Percentiles rank a stretch among this genome's conserved stretches.
phyloP scores from a whole-genome alignment of 2,113 vertebrate genomes.

The Globicephala melas region DNA sequence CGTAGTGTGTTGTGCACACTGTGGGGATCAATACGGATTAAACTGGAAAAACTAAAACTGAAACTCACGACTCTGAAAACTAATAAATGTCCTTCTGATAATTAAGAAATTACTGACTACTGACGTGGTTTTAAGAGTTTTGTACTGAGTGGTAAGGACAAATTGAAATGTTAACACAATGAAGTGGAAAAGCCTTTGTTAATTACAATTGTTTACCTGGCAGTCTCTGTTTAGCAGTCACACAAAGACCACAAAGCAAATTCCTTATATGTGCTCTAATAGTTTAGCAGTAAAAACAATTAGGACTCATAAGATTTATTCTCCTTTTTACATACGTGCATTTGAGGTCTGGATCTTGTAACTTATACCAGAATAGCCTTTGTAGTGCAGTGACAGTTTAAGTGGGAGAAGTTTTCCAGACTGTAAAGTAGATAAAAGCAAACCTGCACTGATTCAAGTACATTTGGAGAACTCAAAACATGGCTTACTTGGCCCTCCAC shows the following conservation, averaged over 20 bases:
- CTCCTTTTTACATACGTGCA: background rate
- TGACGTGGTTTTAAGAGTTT: background rate
- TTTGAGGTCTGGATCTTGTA: background rate
- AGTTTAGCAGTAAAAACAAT: background rate
- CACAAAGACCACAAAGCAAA: background rate
- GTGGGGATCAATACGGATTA: background rate
- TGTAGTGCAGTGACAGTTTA: background rate
- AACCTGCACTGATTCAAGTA: background rate
- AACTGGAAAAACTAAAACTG: background rate
- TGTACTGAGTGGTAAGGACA: background rate
- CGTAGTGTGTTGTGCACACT: background rate
- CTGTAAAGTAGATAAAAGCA: background rate
- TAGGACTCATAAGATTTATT: background rate
- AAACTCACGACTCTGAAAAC: background rate
- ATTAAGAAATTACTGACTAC: background rate
- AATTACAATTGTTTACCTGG: background rate
- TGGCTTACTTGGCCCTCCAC: rapidly evolving
- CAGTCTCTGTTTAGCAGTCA: background rate
- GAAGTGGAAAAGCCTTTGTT: background rate
- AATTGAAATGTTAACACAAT: background rate
- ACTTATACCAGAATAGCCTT: background rate
- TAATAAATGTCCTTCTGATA: background rate
- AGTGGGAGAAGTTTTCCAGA: background rate
- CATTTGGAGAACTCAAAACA: background rate
- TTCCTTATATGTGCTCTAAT: background rate